Conservation (phyloP, 2,888 invertebrate species). For the Drosophila paracracens region DNA sequence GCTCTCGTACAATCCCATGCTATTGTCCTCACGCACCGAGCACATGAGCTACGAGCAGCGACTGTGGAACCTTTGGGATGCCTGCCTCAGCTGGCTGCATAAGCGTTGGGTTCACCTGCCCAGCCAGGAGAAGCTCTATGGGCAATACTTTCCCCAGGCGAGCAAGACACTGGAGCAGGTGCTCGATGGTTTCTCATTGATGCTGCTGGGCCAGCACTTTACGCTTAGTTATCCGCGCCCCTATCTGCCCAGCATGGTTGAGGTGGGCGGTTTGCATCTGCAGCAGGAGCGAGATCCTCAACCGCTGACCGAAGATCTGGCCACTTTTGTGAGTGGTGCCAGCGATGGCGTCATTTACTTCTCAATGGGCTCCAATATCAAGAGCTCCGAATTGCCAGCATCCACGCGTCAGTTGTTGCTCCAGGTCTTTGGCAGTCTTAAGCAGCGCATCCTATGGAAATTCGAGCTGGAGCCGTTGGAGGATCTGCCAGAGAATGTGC, state of each 20-base stretch:
- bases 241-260: conserved; percentile 83
- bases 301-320: conserved; percentile 77
- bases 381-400: conserved; percentile 69
- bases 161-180: conserved; percentile 58
- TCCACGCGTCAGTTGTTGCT: conserved; percentile 63
- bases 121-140: conserved; percentile 54
- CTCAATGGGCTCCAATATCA: conserved; percentile 85
- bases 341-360: conserved; percentile 85
- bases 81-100: conserved; percentile 58
- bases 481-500: conserved; percentile 73
- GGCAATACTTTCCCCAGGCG: conserved; percentile 69
- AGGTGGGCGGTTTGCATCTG: conserved; percentile 83
- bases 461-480: conserved; percentile 81
- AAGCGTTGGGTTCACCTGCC: conserved; percentile 71
- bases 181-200: conserved; percentile 75
- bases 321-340: conserved; percentile 83
- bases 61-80: conserved; percentile 74
- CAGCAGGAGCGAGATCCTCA: conserved; percentile 66
- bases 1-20: conserved; percentile 78
- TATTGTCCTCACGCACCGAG: conserved; percentile 77
- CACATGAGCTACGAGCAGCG: conserved; percentile 83
- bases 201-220: conserved; percentile 82
- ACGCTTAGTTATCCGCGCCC: conserved; percentile 80
- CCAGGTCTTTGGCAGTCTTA: conserved; percentile 60
- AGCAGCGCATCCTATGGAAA: conserved; percentile 84